Base-by-base conservation (phyloP, 2,888 invertebrate genomes). In the Blera fallax region DNA sequence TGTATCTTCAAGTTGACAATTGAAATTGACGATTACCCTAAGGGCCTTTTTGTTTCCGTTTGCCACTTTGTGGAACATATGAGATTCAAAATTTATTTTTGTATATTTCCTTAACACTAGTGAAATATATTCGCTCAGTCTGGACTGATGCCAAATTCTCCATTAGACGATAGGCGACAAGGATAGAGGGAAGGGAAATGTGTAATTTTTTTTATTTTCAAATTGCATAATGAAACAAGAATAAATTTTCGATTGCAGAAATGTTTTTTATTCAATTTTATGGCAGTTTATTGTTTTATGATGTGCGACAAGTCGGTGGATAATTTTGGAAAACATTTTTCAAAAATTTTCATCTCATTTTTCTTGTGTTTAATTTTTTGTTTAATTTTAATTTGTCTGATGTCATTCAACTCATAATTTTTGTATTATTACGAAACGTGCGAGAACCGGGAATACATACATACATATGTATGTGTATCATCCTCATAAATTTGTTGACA, bases 1-100 rank as follows among this genome's bases (percentile, higher is more conserved):
- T 76, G 81, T 76, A 82, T 82, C 81, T 76, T n/a, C n/a, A n/a
- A 5, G 73, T 80, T 82, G 76, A 82, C 81, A 76, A 82, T 82
- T 82, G 81, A 82, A 82, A 82, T 76, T 82, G 81, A 70, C 76
- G 76, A 76, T 82, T 76, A 69, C 52, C 80, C 80, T 62, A 29
- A 62, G 67, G 80, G 54, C 40, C 34, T 60, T 69, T 10, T 65
- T 24, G 29, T 34, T 58, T 43, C 48, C 40, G 16, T 69, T 27
- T 16, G n/a, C 8, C 21, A 27, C 6, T 24, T 16, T 43, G 4
- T 27, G 11, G 18, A 37, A 34, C 10, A 37, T 40, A 10, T 11
- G 45, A 16, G 16, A 54, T 54, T 62, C 34, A 8, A 54, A 37
- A 56, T 10, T 34, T 10, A 2, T 34, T 34, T 34, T 34, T 10